Percentiles rank a stretch among this genome's conserved stretches.
Evolutionary conservation across 2,888 invertebrate genomes (phyloP).

Genomic region (Diogma glabrata): DNA sequence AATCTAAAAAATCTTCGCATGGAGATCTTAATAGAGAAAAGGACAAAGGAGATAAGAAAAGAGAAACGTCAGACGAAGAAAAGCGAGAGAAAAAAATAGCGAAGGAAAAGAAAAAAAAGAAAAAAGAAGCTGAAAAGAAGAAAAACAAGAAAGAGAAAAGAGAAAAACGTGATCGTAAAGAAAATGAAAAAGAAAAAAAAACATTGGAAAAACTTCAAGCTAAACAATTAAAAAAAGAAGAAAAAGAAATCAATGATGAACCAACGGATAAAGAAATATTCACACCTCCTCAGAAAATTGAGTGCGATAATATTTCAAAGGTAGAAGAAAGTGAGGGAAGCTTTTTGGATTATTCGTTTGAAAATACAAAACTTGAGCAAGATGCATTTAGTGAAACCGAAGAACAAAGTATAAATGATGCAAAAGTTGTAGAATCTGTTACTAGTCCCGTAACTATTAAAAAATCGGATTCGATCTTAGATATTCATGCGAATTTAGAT

Average conservation of each 20-base stretch:
- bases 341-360: no score
- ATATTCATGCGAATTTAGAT: slow-evolving; percentile 26
- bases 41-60: slow-evolving; percentile 22
- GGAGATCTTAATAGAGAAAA: slow-evolving; percentile 26
- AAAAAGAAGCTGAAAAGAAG: slow-evolving; percentile 43
- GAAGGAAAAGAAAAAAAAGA: slow-evolving; percentile 39
- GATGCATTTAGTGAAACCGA: background rate
- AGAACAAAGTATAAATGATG: background rate
- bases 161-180: slow-evolving; percentile 22
- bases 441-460: slow-evolving; percentile 21
- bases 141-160: slow-evolving; percentile 38
- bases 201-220: slow-evolving; percentile 3
- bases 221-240: slow-evolving; percentile 20
- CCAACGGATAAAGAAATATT: slow-evolving; percentile 19
- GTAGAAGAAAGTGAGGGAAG: background rate
- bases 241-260: slow-evolving; percentile 12
- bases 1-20: slow-evolving; percentile 15
- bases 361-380: background rate
- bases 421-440: background rate
- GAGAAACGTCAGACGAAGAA: slow-evolving; percentile 24
- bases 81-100: slow-evolving; percentile 31
- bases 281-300: slow-evolving; percentile 1
- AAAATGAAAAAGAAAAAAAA: slow-evolving; percentile 17
- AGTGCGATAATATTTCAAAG: no score
- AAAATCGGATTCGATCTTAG: slow-evolving; percentile 27